phyloP scores from a whole-genome alignment of 2,113 vertebrate genomes.

The Symphodus melops region DNA sequence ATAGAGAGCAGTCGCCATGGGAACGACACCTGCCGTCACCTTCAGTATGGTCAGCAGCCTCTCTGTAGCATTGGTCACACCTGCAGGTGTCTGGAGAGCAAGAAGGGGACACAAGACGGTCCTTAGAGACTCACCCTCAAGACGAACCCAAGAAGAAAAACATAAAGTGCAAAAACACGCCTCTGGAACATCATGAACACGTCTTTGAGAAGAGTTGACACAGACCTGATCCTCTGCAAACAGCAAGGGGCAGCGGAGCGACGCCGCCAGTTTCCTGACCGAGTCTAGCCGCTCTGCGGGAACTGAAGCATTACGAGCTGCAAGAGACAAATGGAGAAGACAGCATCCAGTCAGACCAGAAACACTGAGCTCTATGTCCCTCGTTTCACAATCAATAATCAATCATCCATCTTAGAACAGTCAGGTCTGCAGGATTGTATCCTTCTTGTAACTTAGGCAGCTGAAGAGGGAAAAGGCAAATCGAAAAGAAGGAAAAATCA shows the following conservation, averaged over 20 bases:
- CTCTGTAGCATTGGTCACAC: constrained; percentile 63
- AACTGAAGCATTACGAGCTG: constrained; percentile 70
- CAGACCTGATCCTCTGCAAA: constrained; percentile 83
- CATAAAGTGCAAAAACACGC: no score
- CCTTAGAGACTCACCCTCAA: background rate
- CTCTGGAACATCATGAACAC: background rate
- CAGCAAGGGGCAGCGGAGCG: constrained; percentile 77
- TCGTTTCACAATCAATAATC: background rate
- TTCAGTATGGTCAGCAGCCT: constrained; percentile 80
- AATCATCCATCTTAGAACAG: background rate
- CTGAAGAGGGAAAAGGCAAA: background rate
- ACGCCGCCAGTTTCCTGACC: constrained; percentile 76
- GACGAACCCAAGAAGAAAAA: background rate
- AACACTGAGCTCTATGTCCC: background rate
- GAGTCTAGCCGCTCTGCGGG: constrained; percentile 69
- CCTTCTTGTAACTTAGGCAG: background rate
- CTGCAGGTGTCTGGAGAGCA: constrained; percentile 71
- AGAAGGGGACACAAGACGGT: background rate
- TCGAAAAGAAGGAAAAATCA: no score
- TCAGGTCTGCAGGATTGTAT: background rate
- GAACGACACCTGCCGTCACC: constrained; percentile 78
- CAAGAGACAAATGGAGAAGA: constrained; percentile 17
- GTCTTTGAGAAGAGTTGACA: background rate
- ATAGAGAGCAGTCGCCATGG: constrained; percentile 77
- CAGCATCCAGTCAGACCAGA: constrained; percentile 17